Evolutionary conservation across 1,140 invertebrate genomes (phyloP).

Genomic region (Rhyzopertha dominica): DNA sequence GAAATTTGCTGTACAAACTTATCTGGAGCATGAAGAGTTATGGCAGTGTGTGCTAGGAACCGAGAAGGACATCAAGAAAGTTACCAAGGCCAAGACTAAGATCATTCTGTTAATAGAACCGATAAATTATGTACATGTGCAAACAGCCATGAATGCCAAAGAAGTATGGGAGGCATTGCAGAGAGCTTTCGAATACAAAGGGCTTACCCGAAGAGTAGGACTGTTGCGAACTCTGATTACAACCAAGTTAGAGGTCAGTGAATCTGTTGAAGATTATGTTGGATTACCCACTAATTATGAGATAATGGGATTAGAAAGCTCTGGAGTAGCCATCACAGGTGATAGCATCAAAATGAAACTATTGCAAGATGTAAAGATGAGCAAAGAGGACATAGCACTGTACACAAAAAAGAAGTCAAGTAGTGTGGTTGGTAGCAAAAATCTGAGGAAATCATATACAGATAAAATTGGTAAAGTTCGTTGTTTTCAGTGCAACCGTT

Average conservation of each 20-base stretch:
- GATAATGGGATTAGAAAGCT: slow-evolving; percentile 44
- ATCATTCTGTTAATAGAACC: slow-evolving; percentile 8
- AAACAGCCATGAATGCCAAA: slow-evolving; percentile 23
- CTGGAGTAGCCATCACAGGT: slow-evolving; percentile 7
- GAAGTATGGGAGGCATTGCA: slow-evolving; percentile 36
- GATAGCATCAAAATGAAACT: slow-evolving; percentile 21
- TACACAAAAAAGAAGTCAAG: too few relatives aligned
- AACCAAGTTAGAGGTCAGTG: slow-evolving; percentile 31
- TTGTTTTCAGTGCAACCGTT: too few relatives aligned
- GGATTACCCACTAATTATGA: slow-evolving; percentile 23
- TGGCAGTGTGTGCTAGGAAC: slow-evolving; percentile 25
- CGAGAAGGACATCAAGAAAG: too few relatives aligned
- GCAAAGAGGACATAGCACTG: too few relatives aligned
- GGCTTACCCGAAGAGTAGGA: slow-evolving; percentile 36
- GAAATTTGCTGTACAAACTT: slow-evolving; percentile 33
- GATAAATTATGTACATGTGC: slow-evolving; percentile 34
- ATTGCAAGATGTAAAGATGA: slow-evolving; percentile 23
- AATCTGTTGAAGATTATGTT: slow-evolving; percentile 38
- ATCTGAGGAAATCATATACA: too few relatives aligned
- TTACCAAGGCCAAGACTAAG: slow-evolving; percentile 1
- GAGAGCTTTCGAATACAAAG: slow-evolving; percentile 36
- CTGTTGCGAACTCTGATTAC: slow-evolving; percentile 33
- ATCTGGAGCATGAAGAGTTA: slow-evolving; percentile 32
- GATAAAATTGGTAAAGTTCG: too few relatives aligned
- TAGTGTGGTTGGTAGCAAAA: too few relatives aligned